A percentile compares a stretch with the other conserved stretches of the same genome.
Evolutionary conservation across 2,113 vertebrate genomes (phyloP).

Genomic region (Helogale parvula): DNA sequence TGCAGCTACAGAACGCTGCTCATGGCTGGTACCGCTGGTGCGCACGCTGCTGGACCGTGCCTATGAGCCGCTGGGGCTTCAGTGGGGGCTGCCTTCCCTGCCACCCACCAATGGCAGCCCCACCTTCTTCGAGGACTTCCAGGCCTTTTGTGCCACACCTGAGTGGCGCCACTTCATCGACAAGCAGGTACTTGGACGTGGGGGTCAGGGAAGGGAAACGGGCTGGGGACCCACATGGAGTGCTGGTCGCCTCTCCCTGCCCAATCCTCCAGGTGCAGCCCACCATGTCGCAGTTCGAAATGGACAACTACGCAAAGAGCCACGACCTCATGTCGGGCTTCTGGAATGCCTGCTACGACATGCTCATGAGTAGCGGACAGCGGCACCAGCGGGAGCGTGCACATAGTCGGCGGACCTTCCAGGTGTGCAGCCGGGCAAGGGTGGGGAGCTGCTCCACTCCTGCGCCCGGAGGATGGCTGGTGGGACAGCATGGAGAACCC

Average conservation of each 20-base stretch:
- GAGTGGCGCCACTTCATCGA: slow-evolving; percentile 96
- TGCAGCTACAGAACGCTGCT: slow-evolving; percentile 84
- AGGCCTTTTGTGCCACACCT: slow-evolving; percentile 88
- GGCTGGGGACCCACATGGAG: rapidly evolving
- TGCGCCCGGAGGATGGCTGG: not conserved
- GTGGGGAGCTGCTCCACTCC: not conserved
- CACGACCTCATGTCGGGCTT: slow-evolving; percentile 98
- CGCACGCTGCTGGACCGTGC: slow-evolving; percentile 94
- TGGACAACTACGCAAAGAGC: slow-evolving; percentile 95
- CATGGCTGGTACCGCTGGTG: slow-evolving; percentile 93
- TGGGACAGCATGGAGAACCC: not conserved
- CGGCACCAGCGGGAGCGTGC: slow-evolving; percentile 89
- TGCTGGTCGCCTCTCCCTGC: not conserved
- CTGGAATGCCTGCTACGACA: slow-evolving; percentile 98
- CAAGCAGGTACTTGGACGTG: slow-evolving; percentile 86
- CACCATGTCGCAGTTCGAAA: slow-evolving; percentile 94
- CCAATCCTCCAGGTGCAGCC: slow-evolving; percentile 89
- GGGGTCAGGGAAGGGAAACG: rapidly evolving
- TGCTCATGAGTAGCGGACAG: slow-evolving; percentile 94
- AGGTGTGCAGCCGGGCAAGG: slow-evolving; percentile 84
- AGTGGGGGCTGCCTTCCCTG: slow-evolving; percentile 92
- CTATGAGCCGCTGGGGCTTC: slow-evolving; percentile 89
- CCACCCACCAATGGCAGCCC: slow-evolving; percentile 96
- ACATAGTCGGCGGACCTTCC: slow-evolving; percentile 89
- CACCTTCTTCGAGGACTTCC: slow-evolving; percentile 96